These are phyloP conservation scores for Noturus placidus DNA, from an alignment of 2,113 vertebrate genomes.

Conservation along the genomic window DNA sequence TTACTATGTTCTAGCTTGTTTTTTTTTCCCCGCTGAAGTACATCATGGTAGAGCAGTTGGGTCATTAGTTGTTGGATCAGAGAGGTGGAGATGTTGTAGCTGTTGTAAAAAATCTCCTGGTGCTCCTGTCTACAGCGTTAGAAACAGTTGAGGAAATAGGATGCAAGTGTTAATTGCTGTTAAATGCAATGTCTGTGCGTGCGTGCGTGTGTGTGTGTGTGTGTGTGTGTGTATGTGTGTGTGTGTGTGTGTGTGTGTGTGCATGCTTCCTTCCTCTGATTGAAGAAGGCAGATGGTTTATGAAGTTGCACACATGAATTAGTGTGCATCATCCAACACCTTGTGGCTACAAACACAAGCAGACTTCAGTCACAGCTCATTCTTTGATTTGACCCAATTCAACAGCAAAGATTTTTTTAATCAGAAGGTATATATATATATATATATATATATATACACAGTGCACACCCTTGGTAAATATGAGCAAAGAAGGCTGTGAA, in stretches of 20 bases:
- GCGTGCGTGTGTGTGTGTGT: no score
- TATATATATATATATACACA: no score
- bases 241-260: slow-evolving; percentile 18
- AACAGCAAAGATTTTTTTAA: neutral
- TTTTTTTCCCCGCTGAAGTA: neutral
- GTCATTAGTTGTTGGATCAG: neutral
- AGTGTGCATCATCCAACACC: slow-evolving; percentile 24
- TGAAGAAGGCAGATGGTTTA: slow-evolving; percentile 16
- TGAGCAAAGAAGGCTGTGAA: no score
- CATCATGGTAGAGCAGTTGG: neutral
- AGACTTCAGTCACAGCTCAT: neutral
- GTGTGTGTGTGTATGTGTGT: slow-evolving; percentile 24
- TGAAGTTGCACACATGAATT: slow-evolving; percentile 7
- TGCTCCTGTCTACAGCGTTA: neutral
- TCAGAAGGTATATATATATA: no score
- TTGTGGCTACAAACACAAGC: neutral
- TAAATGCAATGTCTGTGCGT: no score
- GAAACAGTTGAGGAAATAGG: neutral
- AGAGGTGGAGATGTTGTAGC: neutral
- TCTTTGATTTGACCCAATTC: neutral
- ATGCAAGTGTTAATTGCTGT: neutral
- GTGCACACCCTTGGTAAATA: no score
- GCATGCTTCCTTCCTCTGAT: slow-evolving; percentile 48
- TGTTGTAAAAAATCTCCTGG: neutral
- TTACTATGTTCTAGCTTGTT: no score